Base-by-base conservation (phyloP, 1,140 invertebrate genomes). In the Papilio helenus region DNA sequence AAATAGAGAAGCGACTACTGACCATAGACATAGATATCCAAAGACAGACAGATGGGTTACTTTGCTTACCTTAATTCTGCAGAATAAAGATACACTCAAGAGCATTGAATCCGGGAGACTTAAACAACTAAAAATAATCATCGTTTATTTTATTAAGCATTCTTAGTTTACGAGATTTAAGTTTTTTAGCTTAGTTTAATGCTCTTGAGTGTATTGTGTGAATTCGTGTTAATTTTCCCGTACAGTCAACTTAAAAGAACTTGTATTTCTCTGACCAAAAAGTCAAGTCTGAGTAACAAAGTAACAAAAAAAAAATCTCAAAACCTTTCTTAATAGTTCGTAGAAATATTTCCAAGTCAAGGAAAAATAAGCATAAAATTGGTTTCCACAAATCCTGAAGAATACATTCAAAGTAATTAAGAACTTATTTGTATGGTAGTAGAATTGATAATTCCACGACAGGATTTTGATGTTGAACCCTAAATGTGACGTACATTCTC, bases 401-500 rank as follows among this genome's bases (percentile, higher is more conserved):
- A 29, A 12, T 14, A 14, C 14, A 68, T 68, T 34, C 16, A 16
- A 18, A 16, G 61, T 68, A 72, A 20, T 26, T 55, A 55, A 51
- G 8, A 34, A 76, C 26, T 46, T 76, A 76, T 26, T 76, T 1
- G 2, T 46, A 55, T 29, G 1, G 23, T 2, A 23, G n/a, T 34
- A 76, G 51, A 34, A 55, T 76, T 76, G 46, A 76, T 55, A 20
- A 42, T 76, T n/a, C 34, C 14, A 23, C 29, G 72, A 58, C 49
- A 34, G 42, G 14, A 58, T 58, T 58, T n/a, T 55, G 18, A 34
- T 76, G 16, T 58, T 39, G 51, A 44, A 77, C 76, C 76, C 58
- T 77, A 65, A 61, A 76, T 76, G 29, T 77, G 51, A 77, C 76
- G 76, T 65, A 77, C 76, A 65, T 77, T 77, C 76, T 76, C 49